Conservation (phyloP, 2,797 vertebrate genomes). For the Enteromius mattozi region DNA sequence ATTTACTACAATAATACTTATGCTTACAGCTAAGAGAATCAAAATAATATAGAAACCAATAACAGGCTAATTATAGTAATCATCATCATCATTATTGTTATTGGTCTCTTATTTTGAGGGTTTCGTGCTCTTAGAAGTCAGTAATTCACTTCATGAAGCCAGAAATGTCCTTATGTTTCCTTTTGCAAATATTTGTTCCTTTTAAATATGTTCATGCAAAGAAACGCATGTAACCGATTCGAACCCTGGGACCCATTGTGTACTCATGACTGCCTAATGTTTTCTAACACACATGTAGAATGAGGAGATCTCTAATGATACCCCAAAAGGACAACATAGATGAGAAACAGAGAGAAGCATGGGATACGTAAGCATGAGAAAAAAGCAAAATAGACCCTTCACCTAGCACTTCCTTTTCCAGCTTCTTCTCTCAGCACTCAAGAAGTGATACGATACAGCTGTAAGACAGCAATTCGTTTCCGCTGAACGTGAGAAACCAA, state of each 20-base stretch:
- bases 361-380: background rate
- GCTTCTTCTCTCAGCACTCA: background rate
- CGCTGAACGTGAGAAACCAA: constrained; percentile 75
- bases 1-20: background rate
- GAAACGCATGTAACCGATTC: background rate
- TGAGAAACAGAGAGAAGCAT: background rate
- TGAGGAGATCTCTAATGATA: background rate
- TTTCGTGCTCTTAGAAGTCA: background rate
- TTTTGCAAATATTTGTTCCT: background rate
- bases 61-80: background rate
- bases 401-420: constrained; percentile 27
- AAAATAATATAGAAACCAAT: background rate
- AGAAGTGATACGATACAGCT: constrained; percentile 72
- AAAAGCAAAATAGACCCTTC: constrained; percentile 19
- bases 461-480: constrained; percentile 70
- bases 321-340: background rate
- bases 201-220: background rate
- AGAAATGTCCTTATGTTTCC: background rate
- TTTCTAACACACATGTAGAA: constrained; percentile 11
- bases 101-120: background rate
- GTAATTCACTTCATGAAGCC: background rate
- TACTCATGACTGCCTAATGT: background rate
- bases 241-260: background rate
- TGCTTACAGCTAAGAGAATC: background rate
- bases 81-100: background rate